Evolutionary conservation across 2,797 vertebrate species (phyloP), one percentile per base, ranked within the genome.

Genomic region (Pseudochaenichthys georgianus): DNA sequence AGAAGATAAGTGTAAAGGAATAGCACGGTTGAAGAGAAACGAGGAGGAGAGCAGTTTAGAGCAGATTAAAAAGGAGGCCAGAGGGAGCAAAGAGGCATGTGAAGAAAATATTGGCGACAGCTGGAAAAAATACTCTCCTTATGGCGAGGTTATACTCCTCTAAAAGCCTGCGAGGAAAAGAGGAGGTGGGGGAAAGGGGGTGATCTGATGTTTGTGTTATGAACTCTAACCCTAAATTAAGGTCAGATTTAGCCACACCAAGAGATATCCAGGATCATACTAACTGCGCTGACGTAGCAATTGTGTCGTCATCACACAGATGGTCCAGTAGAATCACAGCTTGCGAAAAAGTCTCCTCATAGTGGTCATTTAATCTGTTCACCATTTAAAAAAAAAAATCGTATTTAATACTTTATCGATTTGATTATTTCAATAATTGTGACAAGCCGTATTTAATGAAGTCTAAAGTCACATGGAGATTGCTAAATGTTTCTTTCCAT

Each of bases 61-160:
- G 66, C 64, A 70, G 77, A 38, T 76, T 28, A 73, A 74, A 66
- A 78, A 78, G 13, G 50, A 71, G 58, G 80, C 68, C 55, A 75
- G 73, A 70, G 59, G 47, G 70, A 85, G 75, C 50, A 58, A 80
- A 54, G 65, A 84, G 69, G 59, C 83, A 79, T 77, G 52, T 77
- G 77, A 55, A 53, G 70, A 70, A 81, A 88, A 83, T 62, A 82
- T 7, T 58, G 72, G 53, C 5, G 31, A 82, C 84, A 87, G 88
- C 87, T 85, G 85, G 85, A 87, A 75, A 23, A 66, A 75, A 65
- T 52, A 42, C 13, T 60, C 75, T 79, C 81, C 81, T 80, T 75
- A 82, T 82, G 81, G 54, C 63, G 67, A 86, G 87, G 87, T 86
- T 73, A 75, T 4, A 67, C 42, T 77, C 57, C 55, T 71, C 60